Evolutionary conservation across 2,797 vertebrate species (phyloP).

Genomic region (Melanotaenia maccullochi): DNA sequence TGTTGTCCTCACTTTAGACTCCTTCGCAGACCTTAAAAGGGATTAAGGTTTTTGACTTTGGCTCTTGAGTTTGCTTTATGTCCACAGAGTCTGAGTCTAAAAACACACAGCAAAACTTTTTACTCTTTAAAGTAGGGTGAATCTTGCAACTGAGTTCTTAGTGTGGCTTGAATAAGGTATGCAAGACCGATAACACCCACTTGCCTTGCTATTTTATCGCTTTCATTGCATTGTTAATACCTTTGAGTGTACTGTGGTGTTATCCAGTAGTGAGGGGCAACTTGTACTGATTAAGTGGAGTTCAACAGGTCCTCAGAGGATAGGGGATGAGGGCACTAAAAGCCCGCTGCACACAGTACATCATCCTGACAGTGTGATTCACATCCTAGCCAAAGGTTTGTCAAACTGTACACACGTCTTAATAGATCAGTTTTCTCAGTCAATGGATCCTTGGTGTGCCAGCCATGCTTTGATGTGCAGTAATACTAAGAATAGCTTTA

Average conservation of each 20-base stretch:
- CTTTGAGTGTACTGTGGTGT: conserved; percentile 5
- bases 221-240: conserved; percentile 15
- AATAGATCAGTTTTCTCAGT: conserved; percentile 46
- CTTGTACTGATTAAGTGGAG: conserved; percentile 49
- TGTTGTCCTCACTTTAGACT: not conserved
- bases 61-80: conserved; percentile 28
- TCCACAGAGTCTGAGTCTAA: not conserved
- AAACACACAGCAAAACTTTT: not conserved
- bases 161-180: conserved; percentile 5
- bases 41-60: not conserved
- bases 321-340: conserved; percentile 61
- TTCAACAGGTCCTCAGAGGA: conserved; percentile 28
- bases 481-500: conserved; percentile 39
- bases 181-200: not conserved
- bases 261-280: conserved; percentile 22
- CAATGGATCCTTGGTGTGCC: conserved; percentile 29
- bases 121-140: conserved; percentile 2
- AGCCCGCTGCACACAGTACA: conserved; percentile 51
- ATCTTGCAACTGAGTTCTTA: conserved; percentile 12
- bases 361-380: conserved; percentile 49
- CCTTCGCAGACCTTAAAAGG: not conserved
- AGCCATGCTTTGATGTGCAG: conserved; percentile 30
- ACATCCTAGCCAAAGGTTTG: conserved; percentile 48
- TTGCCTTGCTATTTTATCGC: conserved; percentile 6
- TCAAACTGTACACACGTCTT: conserved; percentile 44